Conservation (phyloP, 1,140 invertebrate species). For the Propsilocerus akamusi region DNA sequence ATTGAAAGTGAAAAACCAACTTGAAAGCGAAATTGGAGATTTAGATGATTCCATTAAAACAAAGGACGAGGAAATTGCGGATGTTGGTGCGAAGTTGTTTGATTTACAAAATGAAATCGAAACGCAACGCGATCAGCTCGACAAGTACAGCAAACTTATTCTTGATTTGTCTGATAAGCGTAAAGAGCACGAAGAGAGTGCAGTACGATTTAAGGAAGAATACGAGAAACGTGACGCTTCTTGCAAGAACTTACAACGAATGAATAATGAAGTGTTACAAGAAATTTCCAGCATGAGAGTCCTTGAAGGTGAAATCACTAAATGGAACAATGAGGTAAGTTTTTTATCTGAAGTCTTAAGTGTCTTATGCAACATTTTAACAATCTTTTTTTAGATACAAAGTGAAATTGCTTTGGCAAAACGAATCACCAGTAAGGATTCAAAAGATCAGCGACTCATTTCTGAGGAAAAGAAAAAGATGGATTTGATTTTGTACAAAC, state of each 20-base stretch:
- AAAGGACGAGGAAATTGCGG: conserved; percentile 24
- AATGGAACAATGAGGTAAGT: conserved; percentile 26
- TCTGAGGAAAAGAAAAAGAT: conserved; percentile 29
- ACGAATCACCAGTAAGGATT: conserved; percentile 30
- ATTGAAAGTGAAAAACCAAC: conserved; percentile 27
- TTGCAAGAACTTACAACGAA: conserved; percentile 19
- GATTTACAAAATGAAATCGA: conserved; percentile 28
- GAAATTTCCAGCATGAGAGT: conserved; percentile 25
- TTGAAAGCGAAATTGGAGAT: conserved; percentile 34
- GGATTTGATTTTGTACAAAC: conserved; percentile 29
- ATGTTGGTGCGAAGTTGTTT: conserved; percentile 25
- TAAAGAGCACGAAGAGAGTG: conserved; percentile 18
- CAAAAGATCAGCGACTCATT: conserved; percentile 24
- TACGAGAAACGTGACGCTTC: conserved; percentile 20
- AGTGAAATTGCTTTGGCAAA: conserved; percentile 27
- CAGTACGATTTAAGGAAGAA: conserved; percentile 19
- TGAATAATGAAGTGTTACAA: conserved; percentile 20
- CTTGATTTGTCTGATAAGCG: conserved; percentile 23
- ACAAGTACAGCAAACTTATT: conserved; percentile 27
- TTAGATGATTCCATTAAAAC: conserved; percentile 27
- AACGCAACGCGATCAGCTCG: conserved; percentile 28
- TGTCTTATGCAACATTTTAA: background rate
- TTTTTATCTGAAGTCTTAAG: background rate
- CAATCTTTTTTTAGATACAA: conserved; percentile 11
- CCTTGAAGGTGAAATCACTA: conserved; percentile 24